Evolutionary conservation across 2,113 vertebrate species (phyloP), one percentile per base, ranked within the genome.

Genomic region (Gallinago undulata): DNA sequence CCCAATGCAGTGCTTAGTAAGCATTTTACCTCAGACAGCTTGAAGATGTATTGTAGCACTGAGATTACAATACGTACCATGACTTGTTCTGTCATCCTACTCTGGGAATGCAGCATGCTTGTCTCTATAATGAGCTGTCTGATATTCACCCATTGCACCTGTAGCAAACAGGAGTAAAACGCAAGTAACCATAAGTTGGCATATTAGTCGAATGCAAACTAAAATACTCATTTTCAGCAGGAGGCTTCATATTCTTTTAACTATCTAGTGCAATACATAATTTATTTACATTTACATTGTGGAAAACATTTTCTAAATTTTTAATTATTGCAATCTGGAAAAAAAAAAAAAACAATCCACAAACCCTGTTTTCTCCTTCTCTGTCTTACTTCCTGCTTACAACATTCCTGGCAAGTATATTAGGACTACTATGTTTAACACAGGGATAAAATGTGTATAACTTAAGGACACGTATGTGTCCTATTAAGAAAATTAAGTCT

Each of bases 91-190:
- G 96, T 96, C 97, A 97, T 96, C 95, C 73, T 83, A 59, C 76
- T 96, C 94, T 90, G 82, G 66, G 77, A 95, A 93, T 69, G 92
- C 90, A 94, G 93, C 91, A 87, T 74, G 81, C 91, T 97, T 97
- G 87, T 97, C 97, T 98, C 95, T 97, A 84, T 97, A 98, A 98
- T 96, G 96, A 98, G 93, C 94, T 97, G 93, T 95, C 96, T 98
- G 97, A 97, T 97, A 94, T 97, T 97, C 89, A 97, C 93, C 94
- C 90, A 97, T 81, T 97, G 97, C 95, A 98, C 96, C 96, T 97
- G 87, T 90, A 89, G 82, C 84, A 97, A 98, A 97, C 89, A 97
- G 64, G 67, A 96, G 84, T 97, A 96, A 97, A 96, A 96, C 0
- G 22, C 91, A 96, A 93, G 92, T 93, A 97, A 95, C 77, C 53